These are phyloP conservation scores for Calosoma granatense DNA, from an alignment of 1,140 invertebrate species.

Conservation along the genomic window DNA sequence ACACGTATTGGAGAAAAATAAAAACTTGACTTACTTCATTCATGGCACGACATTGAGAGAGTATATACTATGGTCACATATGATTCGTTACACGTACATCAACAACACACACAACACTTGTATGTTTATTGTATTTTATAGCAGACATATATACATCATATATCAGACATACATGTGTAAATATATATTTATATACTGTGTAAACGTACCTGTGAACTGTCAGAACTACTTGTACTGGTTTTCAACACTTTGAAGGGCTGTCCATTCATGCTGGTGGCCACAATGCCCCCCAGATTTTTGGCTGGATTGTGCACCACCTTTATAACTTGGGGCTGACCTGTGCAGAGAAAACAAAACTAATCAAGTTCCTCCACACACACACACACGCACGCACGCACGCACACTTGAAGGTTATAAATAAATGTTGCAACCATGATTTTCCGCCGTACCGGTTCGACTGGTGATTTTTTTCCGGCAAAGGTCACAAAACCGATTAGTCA, in stretches of 20 bases:
- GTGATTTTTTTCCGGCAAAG: neutral
- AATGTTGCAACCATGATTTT: neutral
- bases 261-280: constrained; percentile 36
- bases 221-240: constrained; percentile 25
- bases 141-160: too few relatives aligned
- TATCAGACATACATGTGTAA: too few relatives aligned
- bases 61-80: too few relatives aligned
- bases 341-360: constrained; percentile 27
- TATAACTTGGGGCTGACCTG: constrained; percentile 53
- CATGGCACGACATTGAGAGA: too few relatives aligned
- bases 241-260: constrained; percentile 42
- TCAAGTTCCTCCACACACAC: too few relatives aligned
- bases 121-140: too few relatives aligned
- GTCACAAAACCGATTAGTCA: neutral
- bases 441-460: neutral
- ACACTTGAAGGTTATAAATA: constrained; percentile 5
- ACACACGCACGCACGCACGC: too few relatives aligned
- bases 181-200: too few relatives aligned
- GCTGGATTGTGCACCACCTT: constrained; percentile 48
- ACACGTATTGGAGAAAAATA: too few relatives aligned
- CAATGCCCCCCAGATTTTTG: constrained; percentile 37
- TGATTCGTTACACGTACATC: too few relatives aligned
- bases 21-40: too few relatives aligned
- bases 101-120: too few relatives aligned
- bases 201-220: constrained; percentile 24